Evolutionary conservation across 1,140 invertebrate species (phyloP), one percentile per base, ranked within the genome.

Genomic region (Heliconius eleuchia): DNA sequence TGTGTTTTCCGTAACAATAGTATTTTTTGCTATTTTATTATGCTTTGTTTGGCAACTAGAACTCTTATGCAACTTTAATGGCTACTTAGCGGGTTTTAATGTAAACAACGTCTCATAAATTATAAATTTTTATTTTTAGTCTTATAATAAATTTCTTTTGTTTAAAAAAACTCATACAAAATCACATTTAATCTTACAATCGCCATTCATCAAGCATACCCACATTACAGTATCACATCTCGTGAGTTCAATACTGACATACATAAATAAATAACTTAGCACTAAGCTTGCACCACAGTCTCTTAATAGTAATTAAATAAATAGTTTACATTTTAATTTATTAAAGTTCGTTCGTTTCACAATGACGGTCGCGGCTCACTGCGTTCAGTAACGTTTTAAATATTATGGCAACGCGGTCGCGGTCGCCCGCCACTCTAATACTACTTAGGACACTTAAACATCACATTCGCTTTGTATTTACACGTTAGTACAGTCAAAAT

Each of bases 391-490:
- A 85, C 81, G 82, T 84, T 75, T 91, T 92, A 88, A 89, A 91
- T 91, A 94, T 91, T 93, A 94, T 94, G 92, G 92, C 92, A 93
- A 88, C 85, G 90, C 90, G 90, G 92, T 72, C 77, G 55, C 90
- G 90, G 92, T 72, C 77, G 55, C 79, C 91, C 93, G 90, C 91
- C 90, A 91, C 89, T 79, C 88, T 93, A 91, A 94, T 86, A 91
- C 93, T 94, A 94, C 89, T 93, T 94, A 94, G 92, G 91, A 93
- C 92, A 93, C 92, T 91, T 92, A 87, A 92, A 92, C 89, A 94
- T 94, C 93, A 94, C 92, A 94, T 94, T 92, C 92, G 93, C 93
- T 94, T 94, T 94, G 86, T 94, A 92, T 94, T 81, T 91, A 93
- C 89, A 92, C 80, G 76, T 52, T 18, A 19, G 50, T 84, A 77